Base-by-base conservation (phyloP, 2,797 vertebrate genomes). In the Setipinna tenuifilis region DNA sequence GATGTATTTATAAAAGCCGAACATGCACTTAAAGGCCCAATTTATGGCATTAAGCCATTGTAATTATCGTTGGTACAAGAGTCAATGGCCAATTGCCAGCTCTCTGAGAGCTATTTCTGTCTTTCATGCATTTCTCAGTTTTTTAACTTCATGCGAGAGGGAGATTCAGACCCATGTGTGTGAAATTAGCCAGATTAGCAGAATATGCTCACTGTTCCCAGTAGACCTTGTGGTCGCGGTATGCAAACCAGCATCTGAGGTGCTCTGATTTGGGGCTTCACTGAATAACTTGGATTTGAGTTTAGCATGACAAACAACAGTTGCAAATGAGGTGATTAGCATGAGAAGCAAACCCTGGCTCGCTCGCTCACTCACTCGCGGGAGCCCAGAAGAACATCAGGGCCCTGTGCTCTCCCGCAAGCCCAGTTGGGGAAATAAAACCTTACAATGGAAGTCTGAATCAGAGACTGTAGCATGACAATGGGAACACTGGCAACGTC, bases 321-420 rank as follows among this genome's bases (percentile, higher is more conserved):
- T 87, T 87, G 88, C 88, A 90, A 90, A 92, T 90, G 83, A 87
- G 87, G 83, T 81, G 85, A 89, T 91, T 91, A 86, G 86, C 89
- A 88, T 87, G 87, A 86, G 88, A 91, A 89, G 89, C 85, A 85
- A 84, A 58, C 61, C 9, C 84, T 82, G 83, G 75, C 86, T 82
- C 21, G 81, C 61, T 23, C 41, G 41, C 75, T 21, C 58, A 44
- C 16, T 48, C 46, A 9, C 50, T 78, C 16, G 16, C 71, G 35
- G 41, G 28, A 78, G 68, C 11, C 28, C 68, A 75, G 68, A n/a
- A 21, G 71, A 78, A 78, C 35, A 4, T 21, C 71, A 78, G 71
- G 31, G 31, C 35, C 35, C 71, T 78, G 71, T 44, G 17, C 71
- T 35, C 48, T 50, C 2, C 59, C 35, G 50, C 50, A 54, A 12